Evolutionary conservation across 2,797 vertebrate genomes (phyloP), one percentile per base, ranked within the genome.

Genomic region (Arremon brunneinucha): DNA sequence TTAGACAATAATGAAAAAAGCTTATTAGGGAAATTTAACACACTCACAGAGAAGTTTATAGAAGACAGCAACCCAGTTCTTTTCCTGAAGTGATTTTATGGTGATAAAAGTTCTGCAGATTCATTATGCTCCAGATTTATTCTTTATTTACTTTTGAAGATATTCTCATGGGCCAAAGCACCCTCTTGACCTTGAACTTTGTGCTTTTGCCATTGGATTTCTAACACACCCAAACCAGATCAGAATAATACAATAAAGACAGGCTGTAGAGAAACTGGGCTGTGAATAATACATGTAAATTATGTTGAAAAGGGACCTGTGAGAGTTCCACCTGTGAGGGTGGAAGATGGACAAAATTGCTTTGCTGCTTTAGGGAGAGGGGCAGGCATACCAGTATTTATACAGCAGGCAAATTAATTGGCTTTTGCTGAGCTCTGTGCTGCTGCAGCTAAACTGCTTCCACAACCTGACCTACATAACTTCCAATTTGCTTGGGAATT

Each of bases 331-430:
- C 39, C 69, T 72, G 32, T 44, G 52, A 56, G 10, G 32, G 39
- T 57, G 60, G 76, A 81, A 78, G 57, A 92, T 0, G 7, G 47
- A 69, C 35, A 93, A 90, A 93, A 94, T 46, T 89, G 65, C 65
- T 90, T 90, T 88, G 78, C 63, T 90, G 91, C 71, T 93, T 89
- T 32, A 81, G 83, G 82, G 53, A 96, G 43, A 68, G 79, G 35
- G 14, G 28, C 41, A 80, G 44, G 55, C 68, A 89, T 34, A 56
- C 27, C 30, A 47, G 62, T 62, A 65, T 69, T 93, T 81, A 87
- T 57, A 83, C 55, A 78, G 65, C 12, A 32, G 35, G 65, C 26
- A 78, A 79, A 94, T 94, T 87, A 95, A 91, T 62, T 93, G 79
- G 49, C 76, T 90, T 94, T 91, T 94, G 50, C 72, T 88, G 76